phyloP scores from a whole-genome alignment of 2,797 vertebrate species.

The Platyrinchus mystaceus region DNA sequence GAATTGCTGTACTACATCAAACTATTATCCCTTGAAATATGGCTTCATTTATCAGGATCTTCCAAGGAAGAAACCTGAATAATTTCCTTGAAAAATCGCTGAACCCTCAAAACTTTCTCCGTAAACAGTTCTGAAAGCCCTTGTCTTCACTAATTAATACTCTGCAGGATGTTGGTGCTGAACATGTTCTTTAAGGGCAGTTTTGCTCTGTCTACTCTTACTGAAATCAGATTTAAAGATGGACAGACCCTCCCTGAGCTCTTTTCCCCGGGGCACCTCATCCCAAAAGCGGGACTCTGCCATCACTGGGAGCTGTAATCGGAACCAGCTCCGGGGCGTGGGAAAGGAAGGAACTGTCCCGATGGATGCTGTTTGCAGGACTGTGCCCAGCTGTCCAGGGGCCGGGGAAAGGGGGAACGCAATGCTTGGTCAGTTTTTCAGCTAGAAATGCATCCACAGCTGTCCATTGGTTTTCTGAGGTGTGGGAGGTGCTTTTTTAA shows the following conservation, averaged over 20 bases:
- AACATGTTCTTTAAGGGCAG: rapidly evolving
- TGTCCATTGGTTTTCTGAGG: not conserved
- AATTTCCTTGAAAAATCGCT: not conserved
- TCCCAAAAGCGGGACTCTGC: not conserved
- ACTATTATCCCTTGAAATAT: not conserved
- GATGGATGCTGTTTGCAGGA: not conserved
- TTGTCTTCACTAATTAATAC: rapidly evolving
- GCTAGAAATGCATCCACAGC: not conserved
- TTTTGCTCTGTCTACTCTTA: rapidly evolving
- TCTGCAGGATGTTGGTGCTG: not conserved
- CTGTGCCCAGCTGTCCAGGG: not conserved
- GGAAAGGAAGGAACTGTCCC: slow-evolving; percentile 48
- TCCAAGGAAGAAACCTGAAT: not conserved
- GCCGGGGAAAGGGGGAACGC: not conserved
- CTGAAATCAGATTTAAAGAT: not conserved
- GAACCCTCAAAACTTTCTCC: not conserved
- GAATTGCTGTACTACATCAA: not conserved
- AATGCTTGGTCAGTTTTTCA: rapidly evolving
- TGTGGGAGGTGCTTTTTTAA: rapidly evolving
- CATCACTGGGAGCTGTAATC: not conserved
- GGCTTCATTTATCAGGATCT: not conserved
- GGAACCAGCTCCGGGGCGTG: not conserved
- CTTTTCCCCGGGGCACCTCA: not conserved
- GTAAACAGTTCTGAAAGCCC: not conserved
- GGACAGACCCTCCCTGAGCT: not conserved